Conservation (phyloP, 2,888 invertebrate species). For the Colletes collaris region DNA sequence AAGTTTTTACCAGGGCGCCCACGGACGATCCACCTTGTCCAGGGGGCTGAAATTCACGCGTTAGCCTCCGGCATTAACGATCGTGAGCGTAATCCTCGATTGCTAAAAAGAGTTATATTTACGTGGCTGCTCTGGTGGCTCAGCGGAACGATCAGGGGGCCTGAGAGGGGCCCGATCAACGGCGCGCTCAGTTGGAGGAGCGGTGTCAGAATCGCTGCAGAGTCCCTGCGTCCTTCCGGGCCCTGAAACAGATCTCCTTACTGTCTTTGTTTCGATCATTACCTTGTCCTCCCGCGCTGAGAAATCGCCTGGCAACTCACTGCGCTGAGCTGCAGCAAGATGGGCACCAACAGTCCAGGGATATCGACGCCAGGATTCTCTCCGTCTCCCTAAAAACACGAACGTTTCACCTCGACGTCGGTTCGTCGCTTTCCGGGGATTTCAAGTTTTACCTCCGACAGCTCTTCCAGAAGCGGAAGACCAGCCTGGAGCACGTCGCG, state of each 20-base stretch:
- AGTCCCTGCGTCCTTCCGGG: slow-evolving; percentile 75
- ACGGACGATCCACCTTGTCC: slow-evolving; percentile 71
- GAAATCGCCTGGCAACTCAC: slow-evolving; percentile 44
- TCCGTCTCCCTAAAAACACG: slow-evolving; percentile 56
- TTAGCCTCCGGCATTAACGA: background rate
- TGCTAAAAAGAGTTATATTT: slow-evolving; percentile 37
- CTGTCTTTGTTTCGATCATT: background rate
- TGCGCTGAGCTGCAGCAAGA: slow-evolving; percentile 53
- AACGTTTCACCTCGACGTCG: slow-evolving; percentile 1
- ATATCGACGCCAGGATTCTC: slow-evolving; percentile 54
- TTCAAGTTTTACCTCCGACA: slow-evolving; percentile 74
- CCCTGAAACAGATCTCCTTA: slow-evolving; percentile 69
- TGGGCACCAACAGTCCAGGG: slow-evolving; percentile 54
- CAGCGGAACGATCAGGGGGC: slow-evolving; percentile 78
- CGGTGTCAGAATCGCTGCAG: slow-evolving; percentile 76
- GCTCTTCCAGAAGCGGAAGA: slow-evolving; percentile 77
- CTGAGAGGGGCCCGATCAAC: slow-evolving; percentile 77
- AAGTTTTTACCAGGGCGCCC: slow-evolving; percentile 66
- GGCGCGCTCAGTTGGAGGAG: slow-evolving; percentile 75
- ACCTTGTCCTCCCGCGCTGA: background rate
- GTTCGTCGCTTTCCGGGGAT: too few relatives aligned
- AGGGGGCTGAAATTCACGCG: slow-evolving; percentile 65
- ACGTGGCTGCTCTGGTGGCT: slow-evolving; percentile 76
- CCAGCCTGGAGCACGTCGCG: slow-evolving; percentile 73
- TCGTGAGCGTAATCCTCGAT: background rate